Evolutionary conservation across 2,888 invertebrate species (phyloP), one percentile per base, ranked within the genome.

Genomic region (Crepidodera aurea): DNA sequence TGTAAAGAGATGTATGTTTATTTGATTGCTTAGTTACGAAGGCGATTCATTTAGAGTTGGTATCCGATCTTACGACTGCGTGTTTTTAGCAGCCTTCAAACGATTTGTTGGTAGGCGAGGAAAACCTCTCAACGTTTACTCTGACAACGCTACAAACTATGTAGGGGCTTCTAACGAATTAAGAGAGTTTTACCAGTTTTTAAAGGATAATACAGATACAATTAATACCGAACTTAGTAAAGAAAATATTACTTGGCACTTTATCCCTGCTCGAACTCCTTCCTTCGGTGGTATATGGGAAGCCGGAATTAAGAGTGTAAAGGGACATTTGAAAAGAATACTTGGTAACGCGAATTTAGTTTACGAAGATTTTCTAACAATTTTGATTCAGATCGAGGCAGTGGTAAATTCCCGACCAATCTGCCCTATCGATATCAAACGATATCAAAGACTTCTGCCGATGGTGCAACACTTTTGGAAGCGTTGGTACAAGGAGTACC

Each of bases 341-440:
- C 16, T 62, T 19, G 37, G 42, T 25, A 56, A 60, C 34, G 48
- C 62, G 25, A 19, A 34, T 16, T 39, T 71, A 16, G 67, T 64
- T 0, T 70, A 46, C 40, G 69, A 71, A 51, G 53, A 67, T 39
- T 68, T 70, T 25, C 59, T 29, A 37, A 72, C 71, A 4, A 32
- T 67, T 2, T 34, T 71, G 12, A 55, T 39, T 4, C 69, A 74
- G 58, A 71, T 75, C 19, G 75, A 77, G 51, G 73, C 67, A 0
- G 65, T 74, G 5, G 55, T 76, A 1, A 77, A 76, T 55, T 73
- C 74, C 5, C 48, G 74, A 4, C 75, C 76, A 1, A n/a, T 78
- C 0, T 67, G 13, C 22, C 50, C 12, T 12, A n/a, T n/a, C n/a
- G n/a, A n/a, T n/a, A n/a, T n/a, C 53, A n/a, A 1, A 1, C 2